Evolutionary conservation across 2,888 invertebrate genomes (phyloP).

Genomic region (Stenodema calcarata): DNA sequence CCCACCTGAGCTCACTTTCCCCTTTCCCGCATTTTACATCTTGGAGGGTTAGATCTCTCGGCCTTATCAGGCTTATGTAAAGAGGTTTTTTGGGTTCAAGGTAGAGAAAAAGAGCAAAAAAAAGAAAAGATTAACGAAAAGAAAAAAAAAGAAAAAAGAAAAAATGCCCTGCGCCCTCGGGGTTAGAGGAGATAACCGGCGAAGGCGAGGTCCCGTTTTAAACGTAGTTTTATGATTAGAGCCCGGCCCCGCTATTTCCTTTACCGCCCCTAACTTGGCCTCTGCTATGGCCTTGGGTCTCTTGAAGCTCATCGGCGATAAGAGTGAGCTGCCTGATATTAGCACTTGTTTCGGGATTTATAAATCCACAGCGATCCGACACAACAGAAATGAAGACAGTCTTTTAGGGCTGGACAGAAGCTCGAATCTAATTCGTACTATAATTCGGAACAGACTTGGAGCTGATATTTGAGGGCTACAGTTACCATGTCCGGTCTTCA

Average conservation of each 20-base stretch:
- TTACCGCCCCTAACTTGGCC: neutral
- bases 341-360: neutral
- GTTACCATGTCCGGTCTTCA: too few species aligned
- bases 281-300: neutral
- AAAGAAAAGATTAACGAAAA: neutral
- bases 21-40: neutral
- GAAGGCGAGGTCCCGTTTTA: neutral
- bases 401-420: too few species aligned
- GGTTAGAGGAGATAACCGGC: neutral
- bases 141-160: neutral
- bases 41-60: neutral
- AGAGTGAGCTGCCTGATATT: neutral
- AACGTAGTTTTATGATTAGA: neutral
- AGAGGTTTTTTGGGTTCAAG: neutral
- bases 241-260: neutral
- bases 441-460: too few species aligned
- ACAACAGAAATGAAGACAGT: too few species aligned
- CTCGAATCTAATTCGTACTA: too few species aligned
- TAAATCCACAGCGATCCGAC: too few species aligned
- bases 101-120: neutral
- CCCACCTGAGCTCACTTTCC: neutral
- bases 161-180: neutral
- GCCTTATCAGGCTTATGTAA: conserved; percentile 25
- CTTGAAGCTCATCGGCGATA: neutral
- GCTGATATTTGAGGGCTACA: too few species aligned